Percentiles rank a stretch among this genome's conserved stretches.
Conservation (phyloP, 2,113 vertebrate genomes). For the Gasterosteus nipponicus region DNA sequence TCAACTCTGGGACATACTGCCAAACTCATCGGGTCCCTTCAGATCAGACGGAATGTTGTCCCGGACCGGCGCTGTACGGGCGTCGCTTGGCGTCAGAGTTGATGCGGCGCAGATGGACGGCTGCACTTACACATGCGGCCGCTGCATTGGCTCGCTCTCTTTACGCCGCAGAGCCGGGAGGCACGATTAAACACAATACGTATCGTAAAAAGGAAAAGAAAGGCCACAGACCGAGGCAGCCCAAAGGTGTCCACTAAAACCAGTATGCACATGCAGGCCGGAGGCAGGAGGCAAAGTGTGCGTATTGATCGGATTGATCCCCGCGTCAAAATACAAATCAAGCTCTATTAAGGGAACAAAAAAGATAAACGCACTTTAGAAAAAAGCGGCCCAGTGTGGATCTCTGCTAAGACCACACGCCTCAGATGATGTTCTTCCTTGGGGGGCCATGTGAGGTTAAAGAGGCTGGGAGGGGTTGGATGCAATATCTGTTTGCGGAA, state of each 20-base stretch:
- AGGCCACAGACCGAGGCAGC: background rate
- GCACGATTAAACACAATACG: conserved; percentile 3
- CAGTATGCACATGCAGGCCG: conserved; percentile 28
- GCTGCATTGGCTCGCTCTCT: background rate
- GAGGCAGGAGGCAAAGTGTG: conserved; percentile 28
- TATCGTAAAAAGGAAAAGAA: background rate
- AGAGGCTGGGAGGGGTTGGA: background rate
- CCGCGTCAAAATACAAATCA: conserved; percentile 27
- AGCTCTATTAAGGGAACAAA: background rate
- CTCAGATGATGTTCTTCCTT: background rate
- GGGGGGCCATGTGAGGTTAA: background rate
- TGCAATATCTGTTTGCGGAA: too few relatives aligned
- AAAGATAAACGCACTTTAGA: background rate
- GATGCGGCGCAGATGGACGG: conserved; percentile 12
- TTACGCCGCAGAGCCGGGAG: background rate
- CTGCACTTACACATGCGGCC: background rate
- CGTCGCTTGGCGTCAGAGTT: conserved; percentile 17
- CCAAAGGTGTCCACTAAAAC: conserved; percentile 16
- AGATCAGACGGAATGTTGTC: conserved; percentile 21
- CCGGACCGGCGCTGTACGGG: background rate
- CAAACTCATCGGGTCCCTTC: conserved; percentile 33
- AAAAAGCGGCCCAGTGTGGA: background rate
- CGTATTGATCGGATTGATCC: conserved; percentile 56
- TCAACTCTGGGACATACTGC: conserved; percentile 37
- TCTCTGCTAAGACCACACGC: background rate